Conservation (phyloP, 2,888 invertebrate genomes). For the Neuroscelio doddi region DNA sequence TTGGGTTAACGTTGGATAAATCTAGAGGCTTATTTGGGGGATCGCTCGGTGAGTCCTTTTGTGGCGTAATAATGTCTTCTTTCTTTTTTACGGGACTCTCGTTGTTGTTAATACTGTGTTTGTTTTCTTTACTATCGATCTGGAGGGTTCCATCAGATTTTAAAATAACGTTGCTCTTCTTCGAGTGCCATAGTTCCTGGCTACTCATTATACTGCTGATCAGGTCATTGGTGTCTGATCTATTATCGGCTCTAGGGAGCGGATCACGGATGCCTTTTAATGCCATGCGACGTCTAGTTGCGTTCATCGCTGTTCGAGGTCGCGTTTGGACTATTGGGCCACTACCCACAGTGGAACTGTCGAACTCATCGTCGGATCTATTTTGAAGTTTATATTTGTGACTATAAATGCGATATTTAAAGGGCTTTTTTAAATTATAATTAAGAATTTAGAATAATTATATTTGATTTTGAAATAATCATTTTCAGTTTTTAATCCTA, state of each 20-base stretch:
- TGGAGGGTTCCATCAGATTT: slow-evolving; percentile 78
- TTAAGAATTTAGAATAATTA: too few species aligned
- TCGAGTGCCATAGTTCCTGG: slow-evolving; percentile 82
- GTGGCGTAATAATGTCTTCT: slow-evolving; percentile 19
- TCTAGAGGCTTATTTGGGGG: slow-evolving; percentile 54
- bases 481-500: too few species aligned
- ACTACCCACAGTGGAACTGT: slow-evolving; percentile 44
- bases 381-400: slow-evolving; percentile 3
- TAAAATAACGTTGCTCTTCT: slow-evolving; percentile 74
- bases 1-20: slow-evolving; percentile 58
- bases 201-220: slow-evolving; percentile 81
- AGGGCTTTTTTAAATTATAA: too few species aligned
- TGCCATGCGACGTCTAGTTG: slow-evolving; percentile 60
- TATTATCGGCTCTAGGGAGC: slow-evolving; percentile 7
- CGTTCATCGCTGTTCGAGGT: slow-evolving; percentile 56
- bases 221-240: slow-evolving; percentile 73
- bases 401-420: too few species aligned
- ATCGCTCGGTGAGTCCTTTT: slow-evolving; percentile 8
- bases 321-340: slow-evolving; percentile 58
- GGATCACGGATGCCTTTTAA: slow-evolving; percentile 60
- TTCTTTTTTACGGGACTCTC: slow-evolving; percentile 58
- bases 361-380: slow-evolving; percentile 53
- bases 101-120: slow-evolving; percentile 54
- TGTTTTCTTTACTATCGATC: slow-evolving; percentile 70
- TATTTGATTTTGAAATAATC: too few species aligned